These are phyloP conservation scores for Onychomys torridus DNA, from an alignment of 2,797 vertebrate species.

Conservation along the genomic window DNA sequence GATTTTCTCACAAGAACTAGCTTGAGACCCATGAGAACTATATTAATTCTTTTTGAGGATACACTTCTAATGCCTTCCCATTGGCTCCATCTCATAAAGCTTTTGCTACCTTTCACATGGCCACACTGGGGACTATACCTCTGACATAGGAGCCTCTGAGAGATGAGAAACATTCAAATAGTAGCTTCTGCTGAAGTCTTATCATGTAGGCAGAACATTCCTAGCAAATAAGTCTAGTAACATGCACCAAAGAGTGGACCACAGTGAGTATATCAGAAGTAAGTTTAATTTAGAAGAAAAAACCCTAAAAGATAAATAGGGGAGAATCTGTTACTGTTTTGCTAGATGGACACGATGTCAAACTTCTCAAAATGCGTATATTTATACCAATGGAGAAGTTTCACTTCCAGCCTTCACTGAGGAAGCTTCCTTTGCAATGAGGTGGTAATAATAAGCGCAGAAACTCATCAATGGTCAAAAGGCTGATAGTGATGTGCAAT, in stretches of 20 bases:
- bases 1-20: neutral
- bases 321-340: neutral
- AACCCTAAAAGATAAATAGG: neutral
- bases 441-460: neutral
- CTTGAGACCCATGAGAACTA: neutral
- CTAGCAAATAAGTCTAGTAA: neutral
- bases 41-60: neutral
- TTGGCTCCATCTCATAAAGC: neutral
- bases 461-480: neutral
- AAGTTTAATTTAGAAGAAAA: neutral
- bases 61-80: neutral
- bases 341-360: neutral
- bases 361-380: neutral
- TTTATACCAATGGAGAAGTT: no score
- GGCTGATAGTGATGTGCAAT: neutral
- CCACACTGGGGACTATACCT: neutral
- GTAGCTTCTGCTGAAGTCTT: neutral
- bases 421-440: neutral
- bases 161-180: neutral
- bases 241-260: neutral
- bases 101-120: neutral
- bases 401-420: neutral
- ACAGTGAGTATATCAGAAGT: neutral
- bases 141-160: neutral
- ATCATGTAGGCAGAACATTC: neutral